These are phyloP conservation scores for Agrilus biguttatus DNA, from an alignment of 2,888 invertebrate genomes.

Conservation along the genomic window DNA sequence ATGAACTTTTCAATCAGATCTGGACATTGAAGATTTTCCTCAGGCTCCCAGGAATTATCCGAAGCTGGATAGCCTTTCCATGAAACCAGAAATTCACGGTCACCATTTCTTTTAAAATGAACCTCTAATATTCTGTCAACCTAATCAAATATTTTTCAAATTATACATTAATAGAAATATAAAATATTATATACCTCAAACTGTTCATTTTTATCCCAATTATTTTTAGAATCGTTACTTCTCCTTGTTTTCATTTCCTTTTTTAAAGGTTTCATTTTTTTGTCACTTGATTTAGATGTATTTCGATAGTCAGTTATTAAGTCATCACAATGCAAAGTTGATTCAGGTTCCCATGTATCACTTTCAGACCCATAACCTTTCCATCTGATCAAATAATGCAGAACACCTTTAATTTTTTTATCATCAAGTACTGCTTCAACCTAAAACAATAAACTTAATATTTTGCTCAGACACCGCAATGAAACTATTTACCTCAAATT, in stretches of 20 bases:
- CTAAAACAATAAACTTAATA: constrained; percentile 23
- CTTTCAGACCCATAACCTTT: constrained; percentile 55
- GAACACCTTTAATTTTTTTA: constrained; percentile 50
- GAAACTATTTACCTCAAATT: background rate
- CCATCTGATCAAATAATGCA: constrained; percentile 62
- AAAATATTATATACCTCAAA: constrained; percentile 35
- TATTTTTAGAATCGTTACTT: constrained; percentile 27
- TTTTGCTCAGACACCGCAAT: background rate
- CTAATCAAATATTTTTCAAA: constrained; percentile 19
- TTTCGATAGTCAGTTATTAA: constrained; percentile 39
- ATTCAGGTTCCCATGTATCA: constrained; percentile 66
- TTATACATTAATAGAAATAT: background rate
- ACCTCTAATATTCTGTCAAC: constrained; percentile 67
- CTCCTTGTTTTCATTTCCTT: constrained; percentile 14
- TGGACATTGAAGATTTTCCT: constrained; percentile 58
- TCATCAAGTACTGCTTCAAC: constrained; percentile 58
- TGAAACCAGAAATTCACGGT: constrained; percentile 59
- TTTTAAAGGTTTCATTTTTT: constrained; percentile 21
- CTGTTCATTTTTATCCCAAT: constrained; percentile 43
- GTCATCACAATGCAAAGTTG: constrained; percentile 54
- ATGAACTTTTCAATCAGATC: constrained; percentile 62
- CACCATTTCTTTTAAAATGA: constrained; percentile 53
- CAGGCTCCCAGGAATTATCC: constrained; percentile 74
- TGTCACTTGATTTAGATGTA: background rate
- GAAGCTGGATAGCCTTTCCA: constrained; percentile 68